Percentiles rank a stretch among this genome's conserved stretches.
phyloP scores from a whole-genome alignment of 2,797 vertebrate species.

The Scarus forsteni region DNA sequence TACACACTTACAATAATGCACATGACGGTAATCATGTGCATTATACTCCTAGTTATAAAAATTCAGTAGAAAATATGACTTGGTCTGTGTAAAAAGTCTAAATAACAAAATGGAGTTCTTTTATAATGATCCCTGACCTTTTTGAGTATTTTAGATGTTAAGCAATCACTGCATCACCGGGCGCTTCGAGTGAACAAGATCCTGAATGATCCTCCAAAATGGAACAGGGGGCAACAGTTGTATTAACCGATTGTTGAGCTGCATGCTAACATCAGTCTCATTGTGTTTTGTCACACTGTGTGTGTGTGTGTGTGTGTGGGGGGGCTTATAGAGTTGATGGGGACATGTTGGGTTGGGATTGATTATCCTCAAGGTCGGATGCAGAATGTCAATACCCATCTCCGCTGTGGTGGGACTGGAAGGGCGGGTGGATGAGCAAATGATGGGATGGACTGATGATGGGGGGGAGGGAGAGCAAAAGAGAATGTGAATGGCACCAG shows the following conservation, averaged over 20 bases:
- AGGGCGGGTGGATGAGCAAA: constrained; percentile 53
- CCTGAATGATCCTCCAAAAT: neutral
- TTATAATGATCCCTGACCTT: too few species aligned
- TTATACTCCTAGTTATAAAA: too few species aligned
- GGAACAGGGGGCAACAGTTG: neutral
- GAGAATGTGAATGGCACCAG: constrained; percentile 40
- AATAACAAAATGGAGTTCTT: too few species aligned
- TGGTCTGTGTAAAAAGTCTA: too few species aligned
- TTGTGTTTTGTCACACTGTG: constrained; percentile 14
- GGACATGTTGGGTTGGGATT: constrained; percentile 78
- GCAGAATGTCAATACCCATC: constrained; percentile 82
- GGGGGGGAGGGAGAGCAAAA: neutral
- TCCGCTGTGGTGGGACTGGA: constrained; percentile 69
- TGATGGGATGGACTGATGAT: constrained; percentile 51
- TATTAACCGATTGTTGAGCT: constrained; percentile 14
- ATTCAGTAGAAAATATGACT: too few species aligned
- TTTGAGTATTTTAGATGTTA: too few species aligned
- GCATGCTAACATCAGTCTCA: constrained; percentile 15
- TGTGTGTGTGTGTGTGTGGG: constrained; percentile 27
- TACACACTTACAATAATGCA: too few species aligned
- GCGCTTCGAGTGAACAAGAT: neutral
- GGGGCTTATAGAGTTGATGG: constrained; percentile 33
- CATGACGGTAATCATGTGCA: too few species aligned
- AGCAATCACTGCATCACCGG: neutral
- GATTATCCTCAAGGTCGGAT: constrained; percentile 87